Conservation (phyloP, 2,888 invertebrate species). For the Stenodera caucasica region DNA sequence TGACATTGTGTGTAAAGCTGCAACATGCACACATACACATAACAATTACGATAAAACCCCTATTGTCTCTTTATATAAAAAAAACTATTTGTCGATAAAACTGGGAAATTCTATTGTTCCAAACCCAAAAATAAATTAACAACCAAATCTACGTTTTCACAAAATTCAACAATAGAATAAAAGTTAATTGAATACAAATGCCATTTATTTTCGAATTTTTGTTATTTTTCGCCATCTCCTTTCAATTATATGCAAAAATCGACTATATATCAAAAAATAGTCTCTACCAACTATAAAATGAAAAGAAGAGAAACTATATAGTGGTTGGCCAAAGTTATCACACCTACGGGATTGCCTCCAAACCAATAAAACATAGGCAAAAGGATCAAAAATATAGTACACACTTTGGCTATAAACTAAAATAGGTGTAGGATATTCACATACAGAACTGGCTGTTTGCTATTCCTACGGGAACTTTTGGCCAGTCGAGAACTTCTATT, state of each 20-base stretch:
- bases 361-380: slow-evolving; percentile 50
- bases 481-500: background rate
- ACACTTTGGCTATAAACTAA: slow-evolving; percentile 49
- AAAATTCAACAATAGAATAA: background rate
- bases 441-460: slow-evolving; percentile 42
- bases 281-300: slow-evolving; percentile 26
- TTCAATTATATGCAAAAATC: background rate
- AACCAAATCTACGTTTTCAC: background rate
- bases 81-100: background rate
- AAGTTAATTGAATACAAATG: background rate
- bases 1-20: background rate
- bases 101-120: slow-evolving; percentile 15
- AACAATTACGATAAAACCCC: slow-evolving; percentile 32
- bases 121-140: slow-evolving; percentile 13
- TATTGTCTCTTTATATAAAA: slow-evolving; percentile 24
- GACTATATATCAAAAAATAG: too few relatives aligned
- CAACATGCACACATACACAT: slow-evolving; percentile 11
- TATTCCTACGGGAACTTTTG: slow-evolving; percentile 43
- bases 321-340: slow-evolving; percentile 44
- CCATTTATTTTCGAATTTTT: background rate
- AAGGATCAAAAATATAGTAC: slow-evolving; percentile 50
- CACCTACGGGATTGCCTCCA: slow-evolving; percentile 47
- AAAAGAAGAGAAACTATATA: slow-evolving; percentile 31
- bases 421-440: slow-evolving; percentile 46
- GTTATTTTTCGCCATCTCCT: background rate